Conservation (phyloP, 2,113 vertebrate species). For the Rissa tridactyla region DNA sequence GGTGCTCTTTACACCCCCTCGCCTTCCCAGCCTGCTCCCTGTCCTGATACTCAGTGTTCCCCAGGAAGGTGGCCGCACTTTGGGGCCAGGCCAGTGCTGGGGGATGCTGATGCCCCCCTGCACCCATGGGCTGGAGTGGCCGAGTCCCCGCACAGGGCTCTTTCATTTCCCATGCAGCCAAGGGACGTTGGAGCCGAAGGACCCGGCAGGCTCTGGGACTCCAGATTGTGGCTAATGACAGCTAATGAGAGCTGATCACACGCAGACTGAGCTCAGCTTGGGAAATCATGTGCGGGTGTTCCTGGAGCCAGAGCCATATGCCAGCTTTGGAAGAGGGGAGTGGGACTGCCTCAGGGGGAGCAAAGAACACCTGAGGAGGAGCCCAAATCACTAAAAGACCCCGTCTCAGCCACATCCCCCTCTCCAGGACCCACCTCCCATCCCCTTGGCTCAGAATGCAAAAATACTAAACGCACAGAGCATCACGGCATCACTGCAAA, state of each 20-base stretch:
- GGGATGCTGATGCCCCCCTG: neutral
- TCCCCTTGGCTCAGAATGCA: neutral
- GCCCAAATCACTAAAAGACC: neutral
- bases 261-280: neutral
- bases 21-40: neutral
- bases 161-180: fast-evolving
- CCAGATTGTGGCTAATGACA: slow-evolving; percentile 56
- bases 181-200: neutral
- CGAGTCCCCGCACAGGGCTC: neutral
- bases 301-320: slow-evolving; percentile 21
- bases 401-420: neutral
- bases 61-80: neutral
- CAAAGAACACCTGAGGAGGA: neutral
- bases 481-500: neutral
- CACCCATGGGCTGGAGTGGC: fast-evolving
- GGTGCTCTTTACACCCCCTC: neutral
- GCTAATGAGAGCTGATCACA: slow-evolving; percentile 36
- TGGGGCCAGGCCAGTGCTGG: fast-evolving
- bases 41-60: neutral
- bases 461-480: neutral
- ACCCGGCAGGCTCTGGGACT: neutral
- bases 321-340: neutral
- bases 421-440: neutral
- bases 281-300: slow-evolving; percentile 1
- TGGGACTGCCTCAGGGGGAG: neutral